These are phyloP conservation scores for Oreochromis tanganicae DNA, from an alignment of 2,113 vertebrate species.

Conservation along the genomic window DNA sequence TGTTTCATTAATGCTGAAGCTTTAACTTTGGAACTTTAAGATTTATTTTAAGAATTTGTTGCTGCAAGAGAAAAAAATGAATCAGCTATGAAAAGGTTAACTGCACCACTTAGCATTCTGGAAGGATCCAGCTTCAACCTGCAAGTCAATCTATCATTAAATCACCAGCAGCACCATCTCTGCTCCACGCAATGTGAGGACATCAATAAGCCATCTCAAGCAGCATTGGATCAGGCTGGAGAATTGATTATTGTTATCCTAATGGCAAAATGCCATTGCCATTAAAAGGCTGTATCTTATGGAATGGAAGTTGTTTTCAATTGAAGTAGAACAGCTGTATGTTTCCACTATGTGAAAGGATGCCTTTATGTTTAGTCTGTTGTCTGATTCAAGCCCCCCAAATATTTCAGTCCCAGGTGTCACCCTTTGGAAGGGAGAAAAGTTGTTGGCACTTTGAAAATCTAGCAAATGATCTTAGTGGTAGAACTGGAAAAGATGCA, in stretches of 20 bases:
- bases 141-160: slow-evolving; percentile 43
- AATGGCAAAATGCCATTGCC: slow-evolving; percentile 43
- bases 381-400: neutral
- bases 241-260: slow-evolving; percentile 56
- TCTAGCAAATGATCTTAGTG: neutral
- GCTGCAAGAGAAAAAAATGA: neutral
- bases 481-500: neutral
- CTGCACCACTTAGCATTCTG: slow-evolving; percentile 27
- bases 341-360: neutral
- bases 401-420: neutral
- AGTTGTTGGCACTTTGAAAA: neutral
- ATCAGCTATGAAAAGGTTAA: slow-evolving; percentile 16
- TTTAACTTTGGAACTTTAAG: neutral
- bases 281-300: slow-evolving; percentile 18
- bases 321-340: neutral
- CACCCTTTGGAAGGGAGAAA: neutral
- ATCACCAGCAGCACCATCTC: slow-evolving; percentile 25
- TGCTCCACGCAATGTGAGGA: slow-evolving; percentile 12
- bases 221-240: slow-evolving; percentile 18
- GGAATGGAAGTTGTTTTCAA: neutral
- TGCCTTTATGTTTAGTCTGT: neutral
- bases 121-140: slow-evolving; percentile 9
- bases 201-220: slow-evolving; percentile 61
- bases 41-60: neutral
- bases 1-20: neutral